A percentile compares a stretch with the other conserved stretches of the same genome.
Evolutionary conservation across 2,113 vertebrate genomes (phyloP).

Genomic region (Python bivittatus): DNA sequence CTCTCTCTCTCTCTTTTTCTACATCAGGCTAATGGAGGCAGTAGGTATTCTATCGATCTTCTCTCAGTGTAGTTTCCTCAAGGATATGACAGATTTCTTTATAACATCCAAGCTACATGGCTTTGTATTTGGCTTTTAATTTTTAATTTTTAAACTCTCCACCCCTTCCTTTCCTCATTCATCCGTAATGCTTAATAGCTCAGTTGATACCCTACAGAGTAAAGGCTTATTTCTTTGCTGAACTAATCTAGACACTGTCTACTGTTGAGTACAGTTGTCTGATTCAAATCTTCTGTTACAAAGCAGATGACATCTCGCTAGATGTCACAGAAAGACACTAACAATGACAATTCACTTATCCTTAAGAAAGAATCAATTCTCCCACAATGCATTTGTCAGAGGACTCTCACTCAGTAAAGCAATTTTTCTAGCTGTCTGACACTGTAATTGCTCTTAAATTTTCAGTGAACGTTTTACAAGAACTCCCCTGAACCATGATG

Average conservation of each 20-base stretch:
- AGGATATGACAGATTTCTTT: slow-evolving; percentile 83
- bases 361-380: slow-evolving; percentile 95
- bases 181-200: slow-evolving; percentile 83
- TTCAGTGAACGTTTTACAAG: slow-evolving; percentile 89
- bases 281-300: slow-evolving; percentile 92
- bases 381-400: slow-evolving; percentile 98
- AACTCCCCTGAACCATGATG: slow-evolving; percentile 90
- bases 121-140: slow-evolving; percentile 74
- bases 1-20: slow-evolving; percentile 77
- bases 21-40: slow-evolving; percentile 93
- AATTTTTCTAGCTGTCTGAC: slow-evolving; percentile 97
- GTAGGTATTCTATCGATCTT: slow-evolving; percentile 90
- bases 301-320: slow-evolving; percentile 92
- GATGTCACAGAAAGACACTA: slow-evolving; percentile 94
- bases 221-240: slow-evolving; percentile 80
- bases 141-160: slow-evolving; percentile 71
- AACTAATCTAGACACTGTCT: slow-evolving; percentile 83
- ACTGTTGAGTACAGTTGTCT: slow-evolving; percentile 83
- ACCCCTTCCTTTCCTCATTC: slow-evolving; percentile 61
- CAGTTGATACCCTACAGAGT: slow-evolving; percentile 86
- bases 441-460: slow-evolving; percentile 96
- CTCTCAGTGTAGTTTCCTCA: slow-evolving; percentile 79
- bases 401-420: slow-evolving; percentile 89
- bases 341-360: slow-evolving; percentile 99
- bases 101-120: slow-evolving; percentile 75